Evolutionary conservation across 2,113 vertebrate species (phyloP).

Genomic region (Notothenia coriiceps): DNA sequence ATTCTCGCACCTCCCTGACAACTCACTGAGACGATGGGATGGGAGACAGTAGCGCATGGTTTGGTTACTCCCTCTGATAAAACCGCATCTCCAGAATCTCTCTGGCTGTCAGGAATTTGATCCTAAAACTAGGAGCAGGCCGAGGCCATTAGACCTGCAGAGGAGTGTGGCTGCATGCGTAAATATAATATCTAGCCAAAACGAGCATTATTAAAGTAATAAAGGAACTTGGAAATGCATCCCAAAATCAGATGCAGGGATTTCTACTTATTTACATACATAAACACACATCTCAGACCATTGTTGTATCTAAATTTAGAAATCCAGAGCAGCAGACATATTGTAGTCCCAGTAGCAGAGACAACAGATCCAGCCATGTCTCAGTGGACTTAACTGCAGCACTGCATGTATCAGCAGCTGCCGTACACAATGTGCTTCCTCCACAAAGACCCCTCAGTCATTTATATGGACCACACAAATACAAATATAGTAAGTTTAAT

Average conservation of each 20-base stretch:
- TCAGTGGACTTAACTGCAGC: not conserved
- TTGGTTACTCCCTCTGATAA: conserved; percentile 59
- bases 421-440: not conserved
- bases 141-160: not conserved
- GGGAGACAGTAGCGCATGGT: conserved; percentile 59
- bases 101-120: not conserved
- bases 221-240: not conserved
- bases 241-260: not conserved
- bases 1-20: conserved; percentile 70
- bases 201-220: not conserved
- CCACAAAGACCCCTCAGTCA: not conserved
- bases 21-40: conserved; percentile 38
- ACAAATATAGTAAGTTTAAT: not conserved
- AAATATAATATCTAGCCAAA: not conserved
- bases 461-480: not conserved
- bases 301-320: not conserved
- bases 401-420: not conserved
- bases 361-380: too few relatives aligned
- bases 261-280: not conserved
- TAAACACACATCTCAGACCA: not conserved
- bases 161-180: not conserved
- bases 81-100: conserved; percentile 25
- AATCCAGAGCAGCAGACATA: not conserved
- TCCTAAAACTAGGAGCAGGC: not conserved
- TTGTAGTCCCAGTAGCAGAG: not conserved